Evolutionary conservation across 2,113 vertebrate genomes (phyloP).

Genomic region (Phocoena sinus): DNA sequence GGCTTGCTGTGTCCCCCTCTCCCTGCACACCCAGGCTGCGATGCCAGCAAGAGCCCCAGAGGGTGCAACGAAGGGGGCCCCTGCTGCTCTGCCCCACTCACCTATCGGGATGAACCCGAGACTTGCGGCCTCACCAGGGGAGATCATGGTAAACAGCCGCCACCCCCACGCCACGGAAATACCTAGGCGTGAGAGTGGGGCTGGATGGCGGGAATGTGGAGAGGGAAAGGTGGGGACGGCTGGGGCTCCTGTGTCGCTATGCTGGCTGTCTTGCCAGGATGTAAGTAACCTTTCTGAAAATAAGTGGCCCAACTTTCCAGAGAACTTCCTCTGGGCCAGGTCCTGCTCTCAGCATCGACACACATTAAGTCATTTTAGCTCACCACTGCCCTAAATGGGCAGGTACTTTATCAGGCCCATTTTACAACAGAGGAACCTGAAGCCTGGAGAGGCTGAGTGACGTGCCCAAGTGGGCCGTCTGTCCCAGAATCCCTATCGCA

Average conservation of each 20-base stretch:
- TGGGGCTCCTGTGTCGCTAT: fast-evolving
- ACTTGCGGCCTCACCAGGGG: not conserved
- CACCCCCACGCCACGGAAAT: fast-evolving
- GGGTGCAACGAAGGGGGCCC: not conserved
- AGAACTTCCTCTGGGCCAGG: not conserved
- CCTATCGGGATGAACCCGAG: not conserved
- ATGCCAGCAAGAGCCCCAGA: not conserved
- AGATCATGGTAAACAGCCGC: not conserved
- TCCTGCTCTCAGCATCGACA: not conserved
- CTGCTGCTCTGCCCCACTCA: not conserved
- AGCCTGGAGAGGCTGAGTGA: not conserved
- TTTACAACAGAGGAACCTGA: not conserved
- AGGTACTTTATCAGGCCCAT: not conserved
- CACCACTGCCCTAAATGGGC: not conserved
- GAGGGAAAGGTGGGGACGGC: not conserved
- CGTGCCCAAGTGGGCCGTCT: not conserved
- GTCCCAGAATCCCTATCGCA: not conserved
- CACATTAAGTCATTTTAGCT: not conserved
- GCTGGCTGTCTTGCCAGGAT: not conserved
- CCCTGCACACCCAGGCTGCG: not conserved
- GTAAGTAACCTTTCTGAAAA: not conserved
- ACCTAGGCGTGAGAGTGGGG: not conserved
- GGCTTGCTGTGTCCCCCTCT: not conserved
- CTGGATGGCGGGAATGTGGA: not conserved
- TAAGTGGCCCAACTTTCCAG: not conserved